Evolutionary conservation across 2,113 vertebrate genomes (phyloP).

Genomic region (Neolamprologus brichardi): DNA sequence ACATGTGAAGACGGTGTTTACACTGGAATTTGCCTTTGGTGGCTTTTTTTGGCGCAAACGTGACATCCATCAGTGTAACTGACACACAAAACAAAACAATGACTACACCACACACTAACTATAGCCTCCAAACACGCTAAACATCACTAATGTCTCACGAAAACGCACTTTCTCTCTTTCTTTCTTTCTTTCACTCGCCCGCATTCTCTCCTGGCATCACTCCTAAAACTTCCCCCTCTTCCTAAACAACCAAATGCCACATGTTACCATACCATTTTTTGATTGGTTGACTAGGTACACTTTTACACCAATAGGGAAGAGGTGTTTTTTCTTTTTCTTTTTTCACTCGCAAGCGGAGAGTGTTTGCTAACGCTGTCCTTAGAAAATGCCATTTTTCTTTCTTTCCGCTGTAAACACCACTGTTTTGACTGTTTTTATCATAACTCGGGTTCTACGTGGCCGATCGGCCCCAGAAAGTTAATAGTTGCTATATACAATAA

Average conservation of each 20-base stretch:
- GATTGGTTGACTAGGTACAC: fast-evolving
- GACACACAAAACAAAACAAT: background rate
- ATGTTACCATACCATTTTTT: background rate
- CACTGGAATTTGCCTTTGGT: background rate
- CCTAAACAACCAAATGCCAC: background rate
- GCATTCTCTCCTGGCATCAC: background rate
- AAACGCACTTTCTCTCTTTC: background rate
- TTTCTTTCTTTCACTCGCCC: background rate
- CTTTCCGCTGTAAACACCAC: background rate
- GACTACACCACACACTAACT: background rate
- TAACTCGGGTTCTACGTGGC: background rate
- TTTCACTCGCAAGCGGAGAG: fast-evolving
- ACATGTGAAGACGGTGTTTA: background rate
- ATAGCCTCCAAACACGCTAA: background rate
- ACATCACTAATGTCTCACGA: fast-evolving
- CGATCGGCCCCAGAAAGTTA: background rate
- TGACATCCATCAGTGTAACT: background rate
- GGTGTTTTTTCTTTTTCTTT: background rate
- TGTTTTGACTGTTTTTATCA: background rate
- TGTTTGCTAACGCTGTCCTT: fast-evolving
- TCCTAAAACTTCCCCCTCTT: background rate
- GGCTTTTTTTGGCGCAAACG: fast-evolving
- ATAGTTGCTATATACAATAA: fast-evolving
- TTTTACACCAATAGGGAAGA: background rate
- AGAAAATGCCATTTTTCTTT: background rate